A percentile compares a stretch with the other conserved stretches of the same genome.
Evolutionary conservation across 2,113 vertebrate genomes (phyloP).

Genomic region (Aegotheles bennettii): DNA sequence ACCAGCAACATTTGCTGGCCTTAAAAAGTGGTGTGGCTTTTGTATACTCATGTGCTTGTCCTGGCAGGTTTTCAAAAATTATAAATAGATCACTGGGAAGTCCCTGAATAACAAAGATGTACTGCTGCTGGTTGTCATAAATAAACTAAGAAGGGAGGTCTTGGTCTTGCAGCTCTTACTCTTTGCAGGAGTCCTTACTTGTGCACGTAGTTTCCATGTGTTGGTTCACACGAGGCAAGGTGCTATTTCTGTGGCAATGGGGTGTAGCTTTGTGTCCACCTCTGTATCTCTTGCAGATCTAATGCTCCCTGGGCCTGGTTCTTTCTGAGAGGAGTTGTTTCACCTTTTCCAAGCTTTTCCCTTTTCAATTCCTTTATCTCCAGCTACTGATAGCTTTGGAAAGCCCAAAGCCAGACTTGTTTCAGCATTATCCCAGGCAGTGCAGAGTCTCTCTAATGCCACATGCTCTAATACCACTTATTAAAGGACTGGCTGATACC

Average conservation of each 20-base stretch:
- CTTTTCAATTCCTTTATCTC: not conserved
- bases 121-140: slow-evolving; percentile 1
- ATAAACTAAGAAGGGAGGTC: not conserved
- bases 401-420: not conserved
- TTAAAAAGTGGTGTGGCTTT: slow-evolving; percentile 43
- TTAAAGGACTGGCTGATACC: not conserved
- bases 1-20: slow-evolving; percentile 35
- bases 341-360: not conserved
- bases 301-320: not conserved
- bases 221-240: not conserved
- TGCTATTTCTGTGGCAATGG: not conserved
- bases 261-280: not conserved
- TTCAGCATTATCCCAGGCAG: not conserved
- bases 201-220: not conserved
- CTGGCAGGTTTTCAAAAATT: slow-evolving; percentile 39
- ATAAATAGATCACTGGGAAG: slow-evolving; percentile 60
- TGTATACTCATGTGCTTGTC: slow-evolving; percentile 30
- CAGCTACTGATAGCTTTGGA: not conserved
- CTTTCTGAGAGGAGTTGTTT: not conserved
- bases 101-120: slow-evolving; percentile 30
- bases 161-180: not conserved
- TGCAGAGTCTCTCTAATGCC: not conserved
- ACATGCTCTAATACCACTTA: not conserved
- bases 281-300: not conserved
- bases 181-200: not conserved